A percentile compares a stretch with the other conserved stretches of the same genome.
These are phyloP conservation scores for Drosophila santomea DNA, from an alignment of 1,140 invertebrate genomes.

Conservation along the genomic window DNA sequence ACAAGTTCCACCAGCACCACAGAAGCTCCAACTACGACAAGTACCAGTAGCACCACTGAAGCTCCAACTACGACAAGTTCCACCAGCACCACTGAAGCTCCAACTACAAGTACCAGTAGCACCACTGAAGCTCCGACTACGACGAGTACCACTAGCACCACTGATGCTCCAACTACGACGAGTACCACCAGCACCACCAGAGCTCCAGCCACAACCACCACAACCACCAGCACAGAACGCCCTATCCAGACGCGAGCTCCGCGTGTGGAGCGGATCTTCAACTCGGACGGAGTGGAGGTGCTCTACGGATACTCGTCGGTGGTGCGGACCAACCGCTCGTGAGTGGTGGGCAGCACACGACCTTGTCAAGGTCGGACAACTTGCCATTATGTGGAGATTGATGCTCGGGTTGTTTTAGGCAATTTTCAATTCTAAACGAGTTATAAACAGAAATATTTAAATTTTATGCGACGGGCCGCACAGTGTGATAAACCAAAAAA, in stretches of 20 bases:
- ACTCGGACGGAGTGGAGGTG: constrained; percentile 77
- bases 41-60: constrained; percentile 11
- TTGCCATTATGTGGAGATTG: constrained; percentile 57
- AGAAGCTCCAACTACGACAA: constrained; percentile 16
- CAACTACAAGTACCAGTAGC: constrained; percentile 12
- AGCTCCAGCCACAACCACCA: constrained; percentile 5
- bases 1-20: constrained; percentile 16
- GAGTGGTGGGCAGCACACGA: constrained; percentile 23
- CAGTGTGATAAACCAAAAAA: constrained; percentile 67
- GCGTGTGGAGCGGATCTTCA: constrained; percentile 73
- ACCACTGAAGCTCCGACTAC: no score
- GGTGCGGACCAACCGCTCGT: constrained; percentile 64
- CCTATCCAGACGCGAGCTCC: constrained; percentile 53
- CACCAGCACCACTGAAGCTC: neutral
- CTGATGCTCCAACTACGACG: constrained; percentile 10
- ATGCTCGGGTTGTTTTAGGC: constrained; percentile 33
- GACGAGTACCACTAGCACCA: neutral
- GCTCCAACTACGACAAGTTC: constrained; percentile 15
- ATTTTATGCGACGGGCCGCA: constrained; percentile 30
- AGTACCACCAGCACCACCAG: constrained; percentile 7
- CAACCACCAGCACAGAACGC: constrained; percentile 20
- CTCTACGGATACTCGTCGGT: constrained; percentile 77
- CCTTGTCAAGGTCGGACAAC: constrained; percentile 70
- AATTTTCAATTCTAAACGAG: constrained; percentile 72
- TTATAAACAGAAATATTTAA: constrained; percentile 53